Conservation (phyloP, 2,797 vertebrate species). For the Centropyge bicolor region DNA sequence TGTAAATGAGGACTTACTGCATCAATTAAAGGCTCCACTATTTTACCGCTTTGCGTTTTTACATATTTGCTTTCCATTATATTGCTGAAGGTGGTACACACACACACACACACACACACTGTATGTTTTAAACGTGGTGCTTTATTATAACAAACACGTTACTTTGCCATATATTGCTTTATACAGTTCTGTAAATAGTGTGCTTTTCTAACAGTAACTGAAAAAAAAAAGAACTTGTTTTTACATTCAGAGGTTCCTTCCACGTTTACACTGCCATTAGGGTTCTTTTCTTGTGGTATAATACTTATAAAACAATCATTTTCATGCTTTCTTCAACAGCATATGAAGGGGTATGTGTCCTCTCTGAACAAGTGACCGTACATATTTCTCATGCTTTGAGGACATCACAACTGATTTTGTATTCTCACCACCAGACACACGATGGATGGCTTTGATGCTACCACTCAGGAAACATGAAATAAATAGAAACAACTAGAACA, state of each 20-base stretch:
- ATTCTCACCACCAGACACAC: constrained; percentile 63
- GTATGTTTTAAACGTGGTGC: constrained; percentile 65
- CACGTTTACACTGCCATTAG: constrained; percentile 48
- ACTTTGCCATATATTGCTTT: constrained; percentile 79
- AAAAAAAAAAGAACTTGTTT: constrained; percentile 57
- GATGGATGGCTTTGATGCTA: constrained; percentile 51
- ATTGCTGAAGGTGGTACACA: constrained; percentile 22
- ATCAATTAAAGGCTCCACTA: constrained; percentile 32
- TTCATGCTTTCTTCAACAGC: constrained; percentile 76
- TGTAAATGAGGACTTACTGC: constrained; percentile 33
- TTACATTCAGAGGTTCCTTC: constrained; percentile 75
- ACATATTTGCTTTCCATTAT: constrained; percentile 6
- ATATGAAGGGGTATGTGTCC: constrained; percentile 46
- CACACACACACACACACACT: neutral
- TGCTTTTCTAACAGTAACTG: constrained; percentile 64
- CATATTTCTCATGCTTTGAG: constrained; percentile 82
- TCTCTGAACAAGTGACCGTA: constrained; percentile 49
- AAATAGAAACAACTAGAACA: constrained; percentile 66
- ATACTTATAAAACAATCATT: constrained; percentile 46
- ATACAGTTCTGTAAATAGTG: constrained; percentile 73
- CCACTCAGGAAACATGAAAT: constrained; percentile 49
- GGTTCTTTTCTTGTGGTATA: constrained; percentile 36
- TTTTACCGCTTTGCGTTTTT: constrained; percentile 8
- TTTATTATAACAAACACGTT: constrained; percentile 83
- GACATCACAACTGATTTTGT: constrained; percentile 56